Evolutionary conservation across 2,797 vertebrate species (phyloP).

Genomic region (Nannoperca australis): DNA sequence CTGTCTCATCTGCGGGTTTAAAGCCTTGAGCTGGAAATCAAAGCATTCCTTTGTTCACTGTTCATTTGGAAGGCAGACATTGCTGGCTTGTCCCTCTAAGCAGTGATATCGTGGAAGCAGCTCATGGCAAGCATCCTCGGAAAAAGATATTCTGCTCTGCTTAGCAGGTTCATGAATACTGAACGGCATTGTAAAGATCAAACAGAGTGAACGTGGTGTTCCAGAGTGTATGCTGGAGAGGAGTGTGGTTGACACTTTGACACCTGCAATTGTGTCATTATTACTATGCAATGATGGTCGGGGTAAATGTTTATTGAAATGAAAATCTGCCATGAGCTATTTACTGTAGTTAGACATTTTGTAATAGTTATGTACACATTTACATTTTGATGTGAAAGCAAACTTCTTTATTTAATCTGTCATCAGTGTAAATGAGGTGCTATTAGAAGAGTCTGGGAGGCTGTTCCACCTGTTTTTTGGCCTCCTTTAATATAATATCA

Average conservation of each 20-base stretch:
- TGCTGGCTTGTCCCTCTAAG: conserved; percentile 66
- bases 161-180: conserved; percentile 83
- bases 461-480: conserved; percentile 45
- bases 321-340: conserved; percentile 51
- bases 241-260: conserved; percentile 63
- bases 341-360: conserved; percentile 50
- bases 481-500: conserved; percentile 47
- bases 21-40: conserved; percentile 69
- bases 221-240: conserved; percentile 53
- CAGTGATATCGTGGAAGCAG: conserved; percentile 74
- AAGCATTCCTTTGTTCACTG: conserved; percentile 73
- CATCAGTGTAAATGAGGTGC: conserved; percentile 40
- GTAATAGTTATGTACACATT: conserved; percentile 48
- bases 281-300: conserved; percentile 39
- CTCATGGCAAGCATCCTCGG: conserved; percentile 74
- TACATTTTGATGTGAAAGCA: conserved; percentile 48
- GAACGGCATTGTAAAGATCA: conserved; percentile 81
- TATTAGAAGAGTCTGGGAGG: conserved; percentile 32
- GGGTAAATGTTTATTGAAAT: conserved; percentile 68
- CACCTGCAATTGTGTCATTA: conserved; percentile 72
- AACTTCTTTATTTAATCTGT: conserved; percentile 60
- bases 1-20: conserved; percentile 61
- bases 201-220: conserved; percentile 66
- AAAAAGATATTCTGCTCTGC: conserved; percentile 78
- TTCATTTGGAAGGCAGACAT: conserved; percentile 72